Evolutionary conservation across 2,113 vertebrate genomes (phyloP), one percentile per base, ranked within the genome.

Genomic region (Tychaedon coryphoeus): DNA sequence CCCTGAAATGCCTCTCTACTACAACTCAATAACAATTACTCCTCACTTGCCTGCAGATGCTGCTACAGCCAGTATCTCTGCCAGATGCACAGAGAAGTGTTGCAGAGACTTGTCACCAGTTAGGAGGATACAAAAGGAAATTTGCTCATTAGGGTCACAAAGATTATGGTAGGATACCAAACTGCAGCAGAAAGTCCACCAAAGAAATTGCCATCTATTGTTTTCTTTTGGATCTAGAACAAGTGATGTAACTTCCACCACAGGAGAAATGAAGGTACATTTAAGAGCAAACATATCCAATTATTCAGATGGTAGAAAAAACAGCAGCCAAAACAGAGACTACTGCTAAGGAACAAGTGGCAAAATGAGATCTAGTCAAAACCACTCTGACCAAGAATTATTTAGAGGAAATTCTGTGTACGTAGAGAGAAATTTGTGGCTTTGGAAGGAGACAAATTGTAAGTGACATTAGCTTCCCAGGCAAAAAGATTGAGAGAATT

Each of bases 281-380:
- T 82, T 83, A 56, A 92, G 53, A 77, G 69, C 61, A 75, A 92
- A 81, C 23, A 24, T 60, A 81, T 65, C 25, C 83, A 89, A 31
- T 47, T 64, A 71, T 71, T 96, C 73, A 84, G 47, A 71, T 19
- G 14, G n/a, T 23, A 91, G 72, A 69, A 91, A 86, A 92, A 91
- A n/a, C 77, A 89, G 60, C 57, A 69, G 69, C 72, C 57, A 72
- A 83, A 88, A 43, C 47, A 92, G 64, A 93, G 13, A 51, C 50
- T 76, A 83, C 69, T 80, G 86, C 69, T 51, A 61, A 88, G 82
- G 75, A 88, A 83, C 78, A 86, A 93, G 73, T 50, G 53, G 78
- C 40, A 72, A 92, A 93, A 81, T 50, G 43, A 95, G 56, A 47
- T 87, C 43, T 86, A 86, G 61, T 81, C 69, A 86, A 92, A 95